Percentiles rank a stretch among this genome's conserved stretches.
Evolutionary conservation across 2,888 invertebrate species (phyloP).

Genomic region (Macaria liturata): DNA sequence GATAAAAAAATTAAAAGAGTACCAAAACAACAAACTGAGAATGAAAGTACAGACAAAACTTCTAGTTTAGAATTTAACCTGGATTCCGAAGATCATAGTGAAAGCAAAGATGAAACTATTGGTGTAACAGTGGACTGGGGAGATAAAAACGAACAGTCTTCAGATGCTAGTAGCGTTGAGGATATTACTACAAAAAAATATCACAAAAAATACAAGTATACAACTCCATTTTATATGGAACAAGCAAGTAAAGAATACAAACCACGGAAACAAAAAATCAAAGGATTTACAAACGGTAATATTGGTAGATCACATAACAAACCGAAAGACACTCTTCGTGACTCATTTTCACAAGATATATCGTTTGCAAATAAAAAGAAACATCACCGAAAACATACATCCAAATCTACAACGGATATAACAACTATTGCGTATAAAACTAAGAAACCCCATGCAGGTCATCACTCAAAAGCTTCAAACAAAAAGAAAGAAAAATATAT

Average conservation of each 20-base stretch:
- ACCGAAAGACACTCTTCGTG: not conserved
- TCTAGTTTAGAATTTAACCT: not conserved
- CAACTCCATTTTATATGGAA: not conserved
- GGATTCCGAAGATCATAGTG: not conserved
- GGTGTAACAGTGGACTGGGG: not conserved
- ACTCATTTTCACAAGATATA: not conserved
- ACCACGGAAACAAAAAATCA: not conserved
- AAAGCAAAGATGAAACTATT: not conserved
- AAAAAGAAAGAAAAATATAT: not conserved
- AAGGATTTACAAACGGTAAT: constrained; percentile 1
- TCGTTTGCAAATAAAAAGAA: not conserved
- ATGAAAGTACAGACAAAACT: not conserved
- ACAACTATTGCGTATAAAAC: too few relatives aligned
- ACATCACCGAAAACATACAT: not conserved
- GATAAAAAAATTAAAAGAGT: too few relatives aligned
- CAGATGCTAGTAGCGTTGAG: not conserved
- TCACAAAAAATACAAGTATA: not conserved
- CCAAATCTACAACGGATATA: too few relatives aligned
- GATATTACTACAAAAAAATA: not conserved
- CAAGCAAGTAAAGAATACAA: not conserved
- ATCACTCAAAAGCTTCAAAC: too few relatives aligned
- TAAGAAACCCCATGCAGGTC: too few relatives aligned
- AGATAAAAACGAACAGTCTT: too few relatives aligned
- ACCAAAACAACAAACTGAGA: not conserved
- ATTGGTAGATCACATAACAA: not conserved